Base-by-base conservation (phyloP, 23 tunicate species). In the Trididemnum clinides region DNA sequence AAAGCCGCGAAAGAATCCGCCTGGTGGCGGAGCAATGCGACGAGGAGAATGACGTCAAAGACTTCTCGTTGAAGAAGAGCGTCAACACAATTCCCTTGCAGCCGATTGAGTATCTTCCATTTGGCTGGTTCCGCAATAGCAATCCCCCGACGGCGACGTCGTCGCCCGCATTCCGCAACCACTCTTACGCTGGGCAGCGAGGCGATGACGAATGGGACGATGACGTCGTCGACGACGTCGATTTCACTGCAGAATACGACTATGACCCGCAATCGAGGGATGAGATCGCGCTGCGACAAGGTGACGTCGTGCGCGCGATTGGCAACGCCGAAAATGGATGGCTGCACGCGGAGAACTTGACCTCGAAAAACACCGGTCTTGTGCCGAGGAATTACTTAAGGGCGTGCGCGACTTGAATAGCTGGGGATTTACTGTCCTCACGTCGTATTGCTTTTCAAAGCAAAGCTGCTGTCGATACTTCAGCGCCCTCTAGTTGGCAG, bases 1-100 rank as follows among this genome's bases (percentile, higher is more conserved):
- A 92, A 76, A 82, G 88, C 32, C 26, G 89, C 31, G 97, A 92
- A 64, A 84, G 64, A n/a, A 80, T 92, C 29, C 78, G 97, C 57
- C 58, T 63, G 20, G 70, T 84, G 20, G 50, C 90, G 0, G 97
- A 92, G 51, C 59, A 84, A 1, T 92, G 97, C 66, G 88, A 92
- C 79, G 64, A 72, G 7, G 84, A 62, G 10, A 64, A 39, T 35
- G 97, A 92, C 57, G 49, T 92, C 26, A 64, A 57, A 36, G 91
- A 92, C 10, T 88, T 88, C 39, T 33, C 78, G 2, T 2, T 51
- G 7, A 38, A 58, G 0, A 88, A 92, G 33, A 44, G 84, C 19
- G 84, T 89, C 15, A 77, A 87, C 44, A 71, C 80, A 7, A 7
- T 51, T 6, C 97, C 97, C 5, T 58, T 92, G 57, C 81, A 36